phyloP scores from a whole-genome alignment of 2,113 vertebrate species.

The Eurypyga helias region DNA sequence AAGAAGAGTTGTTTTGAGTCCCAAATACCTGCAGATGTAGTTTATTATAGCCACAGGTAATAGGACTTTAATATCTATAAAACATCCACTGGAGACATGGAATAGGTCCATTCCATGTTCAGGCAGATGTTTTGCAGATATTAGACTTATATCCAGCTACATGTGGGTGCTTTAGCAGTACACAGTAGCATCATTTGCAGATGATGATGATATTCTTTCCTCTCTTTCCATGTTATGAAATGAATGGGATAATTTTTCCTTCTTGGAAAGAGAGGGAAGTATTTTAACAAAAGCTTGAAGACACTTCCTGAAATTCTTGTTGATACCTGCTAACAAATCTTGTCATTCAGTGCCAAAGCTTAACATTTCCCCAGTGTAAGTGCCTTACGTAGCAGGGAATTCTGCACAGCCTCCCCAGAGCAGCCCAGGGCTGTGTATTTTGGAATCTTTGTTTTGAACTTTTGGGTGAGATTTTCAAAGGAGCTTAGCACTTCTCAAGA shows the following conservation, averaged over 20 bases:
- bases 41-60: background rate
- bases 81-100: background rate
- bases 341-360: background rate
- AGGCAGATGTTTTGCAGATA: background rate
- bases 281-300: background rate
- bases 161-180: background rate
- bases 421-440: accelerated
- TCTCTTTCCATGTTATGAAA: background rate
- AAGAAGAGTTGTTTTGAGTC: background rate
- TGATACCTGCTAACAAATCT: background rate
- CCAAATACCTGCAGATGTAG: background rate
- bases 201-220: background rate
- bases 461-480: background rate
- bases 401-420: background rate
- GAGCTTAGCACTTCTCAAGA: background rate
- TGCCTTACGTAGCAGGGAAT: background rate
- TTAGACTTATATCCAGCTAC: background rate
- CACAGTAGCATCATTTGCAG: background rate
- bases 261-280: background rate
- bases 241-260: background rate
- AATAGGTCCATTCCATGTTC: background rate
- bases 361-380: accelerated
- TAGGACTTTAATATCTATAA: background rate
- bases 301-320: background rate
- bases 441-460: background rate